phyloP scores from a whole-genome alignment of 2,888 invertebrate species.

The Acanthosepion pharaonis region DNA sequence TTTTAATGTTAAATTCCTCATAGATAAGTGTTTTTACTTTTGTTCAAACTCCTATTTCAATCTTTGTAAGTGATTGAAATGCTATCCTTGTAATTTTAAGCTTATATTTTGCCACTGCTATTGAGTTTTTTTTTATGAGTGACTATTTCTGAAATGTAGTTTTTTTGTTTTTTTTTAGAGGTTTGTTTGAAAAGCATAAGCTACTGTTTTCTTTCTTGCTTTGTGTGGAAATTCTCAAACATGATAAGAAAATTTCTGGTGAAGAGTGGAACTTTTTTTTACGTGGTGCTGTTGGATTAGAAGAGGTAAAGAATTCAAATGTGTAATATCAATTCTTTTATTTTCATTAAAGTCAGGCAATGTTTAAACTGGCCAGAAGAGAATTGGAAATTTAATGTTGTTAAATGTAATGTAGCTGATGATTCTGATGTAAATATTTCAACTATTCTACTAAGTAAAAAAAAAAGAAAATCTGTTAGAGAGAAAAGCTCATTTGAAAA shows the following conservation, averaged over 20 bases:
- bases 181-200: slow-evolving; percentile 76
- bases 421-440: no score
- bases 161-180: slow-evolving; percentile 61
- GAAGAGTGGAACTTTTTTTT: slow-evolving; percentile 86
- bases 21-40: no score
- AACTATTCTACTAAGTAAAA: no score
- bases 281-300: slow-evolving; percentile 79
- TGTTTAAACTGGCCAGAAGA: background rate
- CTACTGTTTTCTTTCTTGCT: slow-evolving; percentile 80
- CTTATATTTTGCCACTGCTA: no score
- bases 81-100: no score
- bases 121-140: background rate
- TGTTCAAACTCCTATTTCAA: no score
- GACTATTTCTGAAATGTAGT: background rate
- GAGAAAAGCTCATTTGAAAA: no score
- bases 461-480: no score
- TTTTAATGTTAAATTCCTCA: no score
- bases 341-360: background rate
- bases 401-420: no score
- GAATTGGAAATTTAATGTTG: no score
- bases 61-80: no score
- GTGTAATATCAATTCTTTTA: background rate
- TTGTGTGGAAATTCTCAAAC: slow-evolving; percentile 83
- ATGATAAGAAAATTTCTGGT: slow-evolving; percentile 79
- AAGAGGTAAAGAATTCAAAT: slow-evolving; percentile 57